Percentiles rank a stretch among this genome's conserved stretches.
Conservation (phyloP, 2,797 vertebrate genomes). For the Protosalanx chinensis region DNA sequence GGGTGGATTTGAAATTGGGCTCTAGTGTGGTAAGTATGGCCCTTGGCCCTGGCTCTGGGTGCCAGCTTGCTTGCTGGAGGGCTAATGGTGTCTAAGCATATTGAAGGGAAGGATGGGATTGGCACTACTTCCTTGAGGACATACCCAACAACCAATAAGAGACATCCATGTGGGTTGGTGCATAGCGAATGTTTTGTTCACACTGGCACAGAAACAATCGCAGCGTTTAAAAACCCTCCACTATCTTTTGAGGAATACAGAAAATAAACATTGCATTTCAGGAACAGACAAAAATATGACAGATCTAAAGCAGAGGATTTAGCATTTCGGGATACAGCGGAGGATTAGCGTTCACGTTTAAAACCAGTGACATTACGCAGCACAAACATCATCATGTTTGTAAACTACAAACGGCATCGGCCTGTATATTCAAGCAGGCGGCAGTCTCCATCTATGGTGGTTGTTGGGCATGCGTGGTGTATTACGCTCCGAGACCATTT, state of each 20-base stretch:
- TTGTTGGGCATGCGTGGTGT: conserved; percentile 27
- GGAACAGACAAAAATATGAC: neutral
- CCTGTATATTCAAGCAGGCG: conserved; percentile 19
- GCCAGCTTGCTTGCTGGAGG: conserved; percentile 35
- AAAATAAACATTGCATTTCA: neutral
- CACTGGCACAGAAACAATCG: conserved; percentile 20
- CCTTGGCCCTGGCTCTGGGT: conserved; percentile 37
- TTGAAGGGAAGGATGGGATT: conserved; percentile 29
- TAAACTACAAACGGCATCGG: neutral
- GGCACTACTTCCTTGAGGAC: conserved; percentile 34
- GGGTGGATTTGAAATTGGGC: conserved; percentile 36
- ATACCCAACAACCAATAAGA: conserved; percentile 4
- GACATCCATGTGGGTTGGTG: conserved; percentile 28
- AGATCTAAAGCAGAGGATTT: no score
- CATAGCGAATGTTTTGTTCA: conserved; percentile 32
- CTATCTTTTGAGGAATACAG: neutral
- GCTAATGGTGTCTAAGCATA: conserved; percentile 37
- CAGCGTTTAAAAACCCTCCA: conserved; percentile 3
- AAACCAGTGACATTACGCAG: no score
- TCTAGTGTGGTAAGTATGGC: conserved; percentile 36
- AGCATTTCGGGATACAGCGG: no score
- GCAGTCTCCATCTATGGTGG: conserved; percentile 32
- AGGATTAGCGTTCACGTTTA: no score
- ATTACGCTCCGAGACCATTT: conserved; percentile 51
- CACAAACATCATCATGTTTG: neutral